These are phyloP conservation scores for Bibio marci DNA, from an alignment of 2,888 invertebrate species.

Conservation along the genomic window DNA sequence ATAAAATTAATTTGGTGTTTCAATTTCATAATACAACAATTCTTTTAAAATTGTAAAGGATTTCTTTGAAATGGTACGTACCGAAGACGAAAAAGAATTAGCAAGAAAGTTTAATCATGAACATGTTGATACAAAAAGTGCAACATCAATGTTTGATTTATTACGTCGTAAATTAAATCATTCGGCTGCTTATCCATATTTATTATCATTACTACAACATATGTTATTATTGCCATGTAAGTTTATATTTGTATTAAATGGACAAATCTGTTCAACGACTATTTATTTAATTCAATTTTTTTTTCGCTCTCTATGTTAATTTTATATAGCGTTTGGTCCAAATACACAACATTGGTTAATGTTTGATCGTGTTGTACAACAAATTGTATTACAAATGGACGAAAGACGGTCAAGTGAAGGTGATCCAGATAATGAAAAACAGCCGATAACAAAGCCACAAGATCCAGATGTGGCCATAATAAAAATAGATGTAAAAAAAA, in stretches of 20 bases:
- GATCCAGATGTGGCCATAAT: conserved; percentile 77
- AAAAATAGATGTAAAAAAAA: conserved; percentile 78
- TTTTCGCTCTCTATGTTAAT: conserved; percentile 2
- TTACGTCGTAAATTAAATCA: conserved; percentile 75
- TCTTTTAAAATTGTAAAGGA: conserved; percentile 32
- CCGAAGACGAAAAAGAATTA: conserved; percentile 89
- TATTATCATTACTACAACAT: conserved; percentile 79
- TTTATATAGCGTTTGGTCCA: conserved; percentile 55
- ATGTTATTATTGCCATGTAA: conserved; percentile 65
- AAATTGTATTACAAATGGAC: conserved; percentile 67
- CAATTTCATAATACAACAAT: background rate
- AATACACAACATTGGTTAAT: conserved; percentile 87
- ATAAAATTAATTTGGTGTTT: background rate
- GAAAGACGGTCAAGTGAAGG: conserved; percentile 31
- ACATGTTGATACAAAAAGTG: conserved; percentile 88
- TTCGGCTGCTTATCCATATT: conserved; percentile 83
- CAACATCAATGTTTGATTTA: conserved; percentile 81
- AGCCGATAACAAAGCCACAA: conserved; percentile 28
- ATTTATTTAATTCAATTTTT: conserved; percentile 6
- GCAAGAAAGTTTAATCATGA: conserved; percentile 79
- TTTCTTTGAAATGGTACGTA: conserved; percentile 95
- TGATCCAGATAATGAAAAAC: conserved; percentile 19
- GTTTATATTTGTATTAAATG: conserved; percentile 26
- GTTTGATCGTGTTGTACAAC: conserved; percentile 86
- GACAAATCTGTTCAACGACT: too few relatives aligned